Conservation (phyloP, 2,888 invertebrate species). For the Plagodis pulveraria region DNA sequence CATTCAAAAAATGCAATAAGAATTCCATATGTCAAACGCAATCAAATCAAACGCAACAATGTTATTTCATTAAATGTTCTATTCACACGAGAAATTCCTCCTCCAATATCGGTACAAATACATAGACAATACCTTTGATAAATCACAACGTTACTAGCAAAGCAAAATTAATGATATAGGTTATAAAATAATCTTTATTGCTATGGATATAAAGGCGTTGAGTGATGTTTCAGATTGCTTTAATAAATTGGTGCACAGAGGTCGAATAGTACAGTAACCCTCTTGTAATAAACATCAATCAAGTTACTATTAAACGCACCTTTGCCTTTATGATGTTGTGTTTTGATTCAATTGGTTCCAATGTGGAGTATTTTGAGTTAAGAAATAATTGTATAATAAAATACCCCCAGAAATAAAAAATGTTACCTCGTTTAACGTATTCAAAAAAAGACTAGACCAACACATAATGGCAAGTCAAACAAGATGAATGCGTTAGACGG, state of each 20-base stretch:
- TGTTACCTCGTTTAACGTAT: no score
- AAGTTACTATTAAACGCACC: slow-evolving; percentile 71
- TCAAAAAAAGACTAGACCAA: no score
- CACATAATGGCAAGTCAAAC: no score
- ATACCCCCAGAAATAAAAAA: no score
- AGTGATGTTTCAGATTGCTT: not conserved
- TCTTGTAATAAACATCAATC: slow-evolving; percentile 72
- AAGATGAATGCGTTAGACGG: no score
- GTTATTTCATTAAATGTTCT: slow-evolving; percentile 40
- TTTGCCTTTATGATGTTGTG: slow-evolving; percentile 58
- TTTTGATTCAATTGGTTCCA: slow-evolving; percentile 45
- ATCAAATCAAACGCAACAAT: slow-evolving; percentile 51
- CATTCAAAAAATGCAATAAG: slow-evolving; percentile 35
- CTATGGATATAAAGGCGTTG: slow-evolving; percentile 8
- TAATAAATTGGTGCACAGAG: slow-evolving; percentile 26
- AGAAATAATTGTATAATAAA: not conserved
- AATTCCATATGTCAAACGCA: slow-evolving; percentile 48
- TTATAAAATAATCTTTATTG: slow-evolving; percentile 24
- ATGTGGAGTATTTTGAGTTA: not conserved
- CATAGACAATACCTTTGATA: slow-evolving; percentile 41
- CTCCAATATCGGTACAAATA: slow-evolving; percentile 18
- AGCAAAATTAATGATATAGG: not conserved
- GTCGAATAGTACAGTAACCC: slow-evolving; percentile 48
- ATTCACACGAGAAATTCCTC: slow-evolving; percentile 47
- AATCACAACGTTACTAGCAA: slow-evolving; percentile 27